Evolutionary conservation across 2,888 invertebrate genomes (phyloP), one percentile per base, ranked within the genome.

Genomic region (Lymantria dispar): DNA sequence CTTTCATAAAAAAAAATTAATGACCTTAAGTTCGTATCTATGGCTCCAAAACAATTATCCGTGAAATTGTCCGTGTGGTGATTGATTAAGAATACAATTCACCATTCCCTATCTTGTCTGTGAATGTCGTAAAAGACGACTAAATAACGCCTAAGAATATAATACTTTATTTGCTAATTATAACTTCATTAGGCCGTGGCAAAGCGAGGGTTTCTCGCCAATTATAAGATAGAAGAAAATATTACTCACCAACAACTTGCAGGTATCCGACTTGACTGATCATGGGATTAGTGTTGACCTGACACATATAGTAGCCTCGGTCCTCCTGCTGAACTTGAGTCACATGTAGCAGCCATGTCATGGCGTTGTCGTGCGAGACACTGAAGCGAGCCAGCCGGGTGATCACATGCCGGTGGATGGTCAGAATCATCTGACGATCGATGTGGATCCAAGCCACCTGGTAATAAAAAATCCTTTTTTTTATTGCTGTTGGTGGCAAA

Each of bases 381-480:
- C 96, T 96, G 88, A 97, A 97, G 61, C 98, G 93, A n/a, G 97
- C 96, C 83, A 98, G 95, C 52, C 97, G 93, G 9, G 97, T 96
- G 74, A 98, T 97, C 65, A 98, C 96, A 88, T 97, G 97, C 30
- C 96, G 95, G 87, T 98, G 97, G 78, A 98, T 96, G 41, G 98
- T 97, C 62, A 98, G 92, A 76, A 98, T 96, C 96, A 98, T 97
- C 92, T 98, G 97, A 46, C 97, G 94, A 86, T 98, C 97, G 77
- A 98, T 97, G 89, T 98, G 97, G 73, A 98, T 96, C 98, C 98
- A 98, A 58, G 98, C 98, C 73, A 98, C 97, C 98, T 98, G 76
- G 1, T 14, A 33, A 57, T 30, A 47, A 52, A n/a, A 52, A 37
- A 33, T 10, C 5, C 33, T 33, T 7, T 5, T 33, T 33, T n/a